Evolutionary conservation across 2,888 invertebrate genomes (phyloP), one percentile per base, ranked within the genome.

Genomic region (Pterobdella sp.): DNA sequence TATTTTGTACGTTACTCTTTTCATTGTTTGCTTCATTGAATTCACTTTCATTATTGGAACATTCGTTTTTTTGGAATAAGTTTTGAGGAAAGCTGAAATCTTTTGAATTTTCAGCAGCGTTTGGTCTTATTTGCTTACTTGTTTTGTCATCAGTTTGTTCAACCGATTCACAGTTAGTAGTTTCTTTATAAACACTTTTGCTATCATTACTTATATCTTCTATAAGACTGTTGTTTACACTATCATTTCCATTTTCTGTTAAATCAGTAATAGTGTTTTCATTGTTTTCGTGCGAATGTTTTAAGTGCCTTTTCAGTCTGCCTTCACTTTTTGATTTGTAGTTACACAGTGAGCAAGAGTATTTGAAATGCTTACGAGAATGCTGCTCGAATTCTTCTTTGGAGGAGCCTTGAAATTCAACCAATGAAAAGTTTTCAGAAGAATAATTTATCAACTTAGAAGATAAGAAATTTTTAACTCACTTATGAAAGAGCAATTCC

Each of bases 261-360:
- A n/a, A n/a, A n/a, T n/a, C n/a, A n/a, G n/a, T n/a, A n/a, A n/a
- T n/a, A n/a, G n/a, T n/a, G n/a, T n/a, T n/a, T 14, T 14, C 64
- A 10, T 68, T 18, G 68, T 35, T 42, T 14, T 29, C 29, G 63
- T 71, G 71, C 36, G 71, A 42, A n/a, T 34, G 34, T 26, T 71
- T 52, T 4, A 71, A 22, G 63, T 71, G 71, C 1, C 71, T 42
- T 14, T 42, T 63, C 32, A 71, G 56, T 34, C 71, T 71, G n/a
- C 71, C 71, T 63, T 71, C 52, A 26, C 63, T 71, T 26, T 42
- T 71, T 0, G 71, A 56, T 7, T 35, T 60, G 71, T 71, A 71
- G 71, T 71, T 71, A 36, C 71, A 71, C 60, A 49, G 22, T 34
- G 22, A 31, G 60, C 71, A 71, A 18, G 71, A 71, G 36, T 26